These are phyloP conservation scores for Entomobrya multifasciata DNA, from an alignment of 2,888 invertebrate species.

Conservation along the genomic window DNA sequence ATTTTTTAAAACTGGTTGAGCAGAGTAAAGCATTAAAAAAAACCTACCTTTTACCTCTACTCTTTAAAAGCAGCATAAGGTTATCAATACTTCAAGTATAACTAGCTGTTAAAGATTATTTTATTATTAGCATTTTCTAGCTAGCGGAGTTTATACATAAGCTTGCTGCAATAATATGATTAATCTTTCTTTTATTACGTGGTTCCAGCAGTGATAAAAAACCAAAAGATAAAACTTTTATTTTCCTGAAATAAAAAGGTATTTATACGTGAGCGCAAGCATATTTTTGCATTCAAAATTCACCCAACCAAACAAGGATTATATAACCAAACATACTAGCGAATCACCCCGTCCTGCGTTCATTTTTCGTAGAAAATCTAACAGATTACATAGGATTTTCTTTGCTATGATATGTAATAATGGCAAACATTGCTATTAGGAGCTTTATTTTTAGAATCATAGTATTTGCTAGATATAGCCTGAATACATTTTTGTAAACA, in stretches of 20 bases:
- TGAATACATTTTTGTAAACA: slow-evolving; percentile 2
- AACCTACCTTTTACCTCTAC: too few species aligned
- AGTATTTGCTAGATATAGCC: too few species aligned
- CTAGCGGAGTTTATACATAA: too few species aligned
- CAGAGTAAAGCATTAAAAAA: too few species aligned
- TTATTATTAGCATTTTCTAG: slow-evolving; percentile 37
- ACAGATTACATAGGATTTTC: slow-evolving; percentile 11
- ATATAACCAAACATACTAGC: too few species aligned
- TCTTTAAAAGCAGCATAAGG: too few species aligned
- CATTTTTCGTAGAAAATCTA: too few species aligned
- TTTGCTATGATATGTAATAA: neutral
- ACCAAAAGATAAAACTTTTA: neutral
- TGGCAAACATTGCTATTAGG: neutral
- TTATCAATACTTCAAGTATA: too few species aligned
- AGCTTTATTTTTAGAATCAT: neutral
- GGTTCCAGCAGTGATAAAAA: neutral
- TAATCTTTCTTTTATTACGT: slow-evolving; percentile 37
- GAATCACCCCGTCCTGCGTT: too few species aligned
- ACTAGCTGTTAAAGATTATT: slow-evolving; percentile 29
- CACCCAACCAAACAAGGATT: too few species aligned
- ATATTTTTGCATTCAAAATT: neutral
- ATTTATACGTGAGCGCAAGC: neutral
- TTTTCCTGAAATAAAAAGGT: slow-evolving; percentile 7
- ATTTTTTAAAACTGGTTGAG: too few species aligned
- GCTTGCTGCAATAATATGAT: slow-evolving; percentile 30